phyloP scores from a whole-genome alignment of 2,113 vertebrate species.

The Gnathonemus echidnorhynchus region DNA sequence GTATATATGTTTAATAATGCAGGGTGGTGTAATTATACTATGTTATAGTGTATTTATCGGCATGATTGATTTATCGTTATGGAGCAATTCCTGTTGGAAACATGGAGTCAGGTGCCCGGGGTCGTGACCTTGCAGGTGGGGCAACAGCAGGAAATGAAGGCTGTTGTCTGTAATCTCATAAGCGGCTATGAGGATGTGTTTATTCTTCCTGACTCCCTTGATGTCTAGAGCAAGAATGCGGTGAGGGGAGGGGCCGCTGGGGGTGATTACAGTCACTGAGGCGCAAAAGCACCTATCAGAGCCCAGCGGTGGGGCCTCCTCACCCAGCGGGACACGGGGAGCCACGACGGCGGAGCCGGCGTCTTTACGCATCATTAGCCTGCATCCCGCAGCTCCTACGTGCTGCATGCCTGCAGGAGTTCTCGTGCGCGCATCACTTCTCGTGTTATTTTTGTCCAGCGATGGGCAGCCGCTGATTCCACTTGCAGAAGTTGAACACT shows the following conservation, averaged over 20 bases:
- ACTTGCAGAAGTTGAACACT: background rate
- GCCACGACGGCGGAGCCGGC: background rate
- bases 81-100: background rate
- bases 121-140: background rate
- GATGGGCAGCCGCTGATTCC: background rate
- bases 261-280: slow-evolving; percentile 31
- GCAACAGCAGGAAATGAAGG: slow-evolving; percentile 13
- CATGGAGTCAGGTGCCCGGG: slow-evolving; percentile 16
- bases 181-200: slow-evolving; percentile 4
- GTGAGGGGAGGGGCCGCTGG: background rate
- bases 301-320: slow-evolving; percentile 24
- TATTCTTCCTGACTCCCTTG: slow-evolving; percentile 13
- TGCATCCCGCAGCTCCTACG: background rate
- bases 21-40: background rate
- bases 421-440: background rate
- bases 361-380: slow-evolving; percentile 4
- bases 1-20: background rate
- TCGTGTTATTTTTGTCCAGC: background rate
- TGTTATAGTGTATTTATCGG: background rate
- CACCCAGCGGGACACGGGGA: slow-evolving; percentile 18
- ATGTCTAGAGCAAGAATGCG: slow-evolving; percentile 14
- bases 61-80: background rate
- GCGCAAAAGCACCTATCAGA: slow-evolving; percentile 29
- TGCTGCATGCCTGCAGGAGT: background rate
- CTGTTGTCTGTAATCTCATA: slow-evolving; percentile 18